Percentiles rank a stretch among this genome's conserved stretches.
Evolutionary conservation across 2,888 invertebrate species (phyloP).

Genomic region (Scaptomyza flava): DNA sequence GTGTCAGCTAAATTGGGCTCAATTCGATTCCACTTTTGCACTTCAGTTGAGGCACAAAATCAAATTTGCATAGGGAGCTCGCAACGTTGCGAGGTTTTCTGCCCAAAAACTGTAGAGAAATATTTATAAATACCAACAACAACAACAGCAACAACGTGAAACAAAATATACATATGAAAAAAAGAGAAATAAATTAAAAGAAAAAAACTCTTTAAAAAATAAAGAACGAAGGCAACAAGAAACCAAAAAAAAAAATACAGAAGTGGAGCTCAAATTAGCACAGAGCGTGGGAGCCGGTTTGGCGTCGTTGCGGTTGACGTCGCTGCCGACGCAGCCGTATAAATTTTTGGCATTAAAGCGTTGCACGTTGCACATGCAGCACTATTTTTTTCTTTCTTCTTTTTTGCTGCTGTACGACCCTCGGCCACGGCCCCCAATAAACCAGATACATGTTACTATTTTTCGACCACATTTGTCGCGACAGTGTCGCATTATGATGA

Average conservation of each 20-base stretch:
- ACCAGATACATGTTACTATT: conserved; percentile 51
- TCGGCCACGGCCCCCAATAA: conserved; percentile 36
- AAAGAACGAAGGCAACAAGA: background rate
- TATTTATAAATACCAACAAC: conserved; percentile 70
- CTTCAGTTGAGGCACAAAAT: conserved; percentile 58
- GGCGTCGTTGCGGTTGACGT: conserved; percentile 34
- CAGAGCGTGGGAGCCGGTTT: conserved; percentile 81
- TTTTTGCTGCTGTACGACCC: conserved; percentile 2
- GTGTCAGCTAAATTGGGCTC: background rate
- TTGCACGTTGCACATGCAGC: conserved; percentile 34
- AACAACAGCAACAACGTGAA: conserved; percentile 28
- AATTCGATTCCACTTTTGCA: conserved; percentile 44
- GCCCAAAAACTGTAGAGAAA: conserved; percentile 57
- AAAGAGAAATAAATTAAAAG: background rate
- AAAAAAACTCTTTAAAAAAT: background rate
- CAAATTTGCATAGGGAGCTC: conserved; percentile 69
- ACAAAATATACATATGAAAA: conserved; percentile 7
- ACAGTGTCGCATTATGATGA: conserved; percentile 44
- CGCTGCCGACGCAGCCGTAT: conserved; percentile 21
- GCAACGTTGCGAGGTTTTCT: conserved; percentile 46
- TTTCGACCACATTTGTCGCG: conserved; percentile 46
- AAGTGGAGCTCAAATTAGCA: conserved; percentile 81
- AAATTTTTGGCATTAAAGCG: conserved; percentile 38
- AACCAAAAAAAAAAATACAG: conserved; percentile 32
- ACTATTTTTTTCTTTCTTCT: too few relatives aligned